Base-by-base conservation (phyloP, 2,888 invertebrate genomes). In the Acleris cristana region DNA sequence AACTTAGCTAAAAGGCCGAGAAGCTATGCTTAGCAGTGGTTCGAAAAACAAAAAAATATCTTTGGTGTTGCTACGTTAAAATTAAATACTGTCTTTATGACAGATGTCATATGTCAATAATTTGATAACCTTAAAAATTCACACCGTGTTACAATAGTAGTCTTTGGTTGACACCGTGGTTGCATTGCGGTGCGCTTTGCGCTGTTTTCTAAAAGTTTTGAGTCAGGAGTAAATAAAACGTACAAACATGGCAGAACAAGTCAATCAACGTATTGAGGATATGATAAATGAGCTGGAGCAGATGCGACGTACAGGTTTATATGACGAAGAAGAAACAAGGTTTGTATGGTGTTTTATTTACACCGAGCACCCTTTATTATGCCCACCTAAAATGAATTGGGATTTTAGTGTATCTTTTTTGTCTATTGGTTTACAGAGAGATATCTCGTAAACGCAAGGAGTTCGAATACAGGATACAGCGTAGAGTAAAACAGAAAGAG, bases 251-350 rank as follows among this genome's bases (percentile, higher is more conserved):
- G 96, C 96, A 16, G 98, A 98, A 89, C 94, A 95, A 86, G 96
- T 97, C 2, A 95, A 96, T 80, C 94, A 95, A 82, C 94, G 95
- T 81, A 94, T 96, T 75, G 97, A 98, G 91, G 95, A 95, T 72
- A 95, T 96, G 94, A 94, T 97, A 77, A 95, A 95, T 71, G 97
- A 97, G 84, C 93, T 98, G 79, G 96, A 97, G 84, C 95, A 96
- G 81, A 95, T 98, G 95, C 94, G 95, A 78, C 93, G 95, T 75
- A 94, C 95, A 45, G 94, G 95, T 77, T 88, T 98, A 61, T 96
- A 96, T 79, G 93, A 94, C 10, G 93, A 94, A 65, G 94, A 94
- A 60, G 97, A 97, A 93, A 94, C 95, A 81, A 94, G 94, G 96
- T 96, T 86, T 72, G 77, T 78, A 59, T 52, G 58, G 26, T 34